A percentile compares a stretch with the other conserved stretches of the same genome.
Evolutionary conservation across 2,113 vertebrate species (phyloP).

Genomic region (Stictonetta naevosa): DNA sequence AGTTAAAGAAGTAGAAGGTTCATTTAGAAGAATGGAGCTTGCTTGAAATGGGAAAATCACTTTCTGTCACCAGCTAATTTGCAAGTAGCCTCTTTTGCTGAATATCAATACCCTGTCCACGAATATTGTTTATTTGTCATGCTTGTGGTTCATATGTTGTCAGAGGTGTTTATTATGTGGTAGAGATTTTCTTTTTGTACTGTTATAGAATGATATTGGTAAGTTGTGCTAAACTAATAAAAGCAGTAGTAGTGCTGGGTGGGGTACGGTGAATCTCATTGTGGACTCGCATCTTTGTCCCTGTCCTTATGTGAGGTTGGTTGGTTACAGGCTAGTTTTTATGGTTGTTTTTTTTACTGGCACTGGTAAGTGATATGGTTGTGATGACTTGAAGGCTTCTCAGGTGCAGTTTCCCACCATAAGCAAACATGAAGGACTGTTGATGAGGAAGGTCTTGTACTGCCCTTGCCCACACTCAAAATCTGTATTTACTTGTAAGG

Average conservation of each 20-base stretch:
- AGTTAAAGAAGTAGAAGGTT: not conserved
- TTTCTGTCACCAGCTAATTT: not conserved
- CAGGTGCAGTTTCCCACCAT: not conserved
- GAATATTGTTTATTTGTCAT: not conserved
- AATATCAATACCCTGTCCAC: not conserved
- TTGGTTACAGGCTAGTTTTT: not conserved
- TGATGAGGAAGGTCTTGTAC: not conserved
- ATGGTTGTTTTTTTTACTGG: not conserved
- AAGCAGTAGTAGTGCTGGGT: not conserved
- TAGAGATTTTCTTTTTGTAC: not conserved
- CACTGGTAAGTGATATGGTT: not conserved
- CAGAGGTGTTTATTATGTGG: not conserved
- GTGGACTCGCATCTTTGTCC: not conserved
- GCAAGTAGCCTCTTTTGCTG: not conserved
- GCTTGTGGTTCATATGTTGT: not conserved
- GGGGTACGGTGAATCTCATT: not conserved
- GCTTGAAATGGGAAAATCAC: not conserved
- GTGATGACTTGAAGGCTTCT: not conserved
- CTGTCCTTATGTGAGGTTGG: not conserved
- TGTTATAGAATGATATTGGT: rapidly evolving
- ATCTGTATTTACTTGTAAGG: not conserved
- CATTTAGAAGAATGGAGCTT: not conserved
- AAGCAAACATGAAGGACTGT: not conserved
- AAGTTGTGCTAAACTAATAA: not conserved
- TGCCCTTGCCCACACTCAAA: not conserved